Conservation (phyloP, 2,797 vertebrate species). For the Carapus acus region DNA sequence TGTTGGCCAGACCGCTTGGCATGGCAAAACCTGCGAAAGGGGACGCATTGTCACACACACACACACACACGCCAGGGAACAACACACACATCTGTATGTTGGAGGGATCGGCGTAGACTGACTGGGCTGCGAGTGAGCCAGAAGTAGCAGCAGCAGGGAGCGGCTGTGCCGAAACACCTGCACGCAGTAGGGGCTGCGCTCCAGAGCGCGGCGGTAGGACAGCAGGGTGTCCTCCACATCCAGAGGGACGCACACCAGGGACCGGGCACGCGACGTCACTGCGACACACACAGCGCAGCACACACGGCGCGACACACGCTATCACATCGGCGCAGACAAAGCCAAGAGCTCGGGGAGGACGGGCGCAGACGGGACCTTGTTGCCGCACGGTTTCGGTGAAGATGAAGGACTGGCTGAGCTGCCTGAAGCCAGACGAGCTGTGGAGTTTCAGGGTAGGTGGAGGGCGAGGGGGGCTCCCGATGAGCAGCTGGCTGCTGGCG, state of each 20-base stretch:
- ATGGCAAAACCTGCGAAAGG: conserved; percentile 38
- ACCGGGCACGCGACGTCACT: conserved; percentile 69
- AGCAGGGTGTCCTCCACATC: conserved; percentile 80
- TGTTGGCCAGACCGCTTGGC: conserved; percentile 45
- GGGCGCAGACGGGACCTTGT: conserved; percentile 45
- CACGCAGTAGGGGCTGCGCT: conserved; percentile 71
- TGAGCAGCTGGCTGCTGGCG: conserved; percentile 66
- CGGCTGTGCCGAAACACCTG: conserved; percentile 80
- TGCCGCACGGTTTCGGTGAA: conserved; percentile 9
- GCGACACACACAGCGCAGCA: conserved; percentile 42
- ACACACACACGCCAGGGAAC: not conserved
- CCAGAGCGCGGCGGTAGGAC: conserved; percentile 78
- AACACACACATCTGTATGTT: no score
- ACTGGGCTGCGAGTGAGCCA: conserved; percentile 79
- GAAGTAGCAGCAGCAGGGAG: conserved; percentile 77
- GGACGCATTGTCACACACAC: not conserved
- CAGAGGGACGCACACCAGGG: conserved; percentile 81
- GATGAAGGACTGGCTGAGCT: not conserved
- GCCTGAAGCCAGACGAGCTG: conserved; percentile 3
- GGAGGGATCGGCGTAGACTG: no score
- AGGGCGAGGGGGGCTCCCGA: conserved; percentile 27
- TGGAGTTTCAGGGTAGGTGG: not conserved
- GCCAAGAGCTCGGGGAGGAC: no score
- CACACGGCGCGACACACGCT: conserved; percentile 1
- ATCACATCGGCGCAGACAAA: not conserved